Conservation (phyloP, 2,888 invertebrate species). For the Magallana nippona region DNA sequence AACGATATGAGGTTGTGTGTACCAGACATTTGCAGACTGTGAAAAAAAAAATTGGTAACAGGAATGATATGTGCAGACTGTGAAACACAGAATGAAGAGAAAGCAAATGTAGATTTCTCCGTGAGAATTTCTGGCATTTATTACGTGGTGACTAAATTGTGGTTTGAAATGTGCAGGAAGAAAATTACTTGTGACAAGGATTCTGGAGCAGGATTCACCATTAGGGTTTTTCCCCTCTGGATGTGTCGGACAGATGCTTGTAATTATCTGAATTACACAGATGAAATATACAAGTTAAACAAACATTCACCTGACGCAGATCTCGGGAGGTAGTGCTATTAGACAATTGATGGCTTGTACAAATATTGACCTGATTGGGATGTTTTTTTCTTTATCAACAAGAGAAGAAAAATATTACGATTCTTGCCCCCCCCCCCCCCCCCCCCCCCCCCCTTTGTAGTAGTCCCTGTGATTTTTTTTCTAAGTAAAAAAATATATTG, state of each 20-base stretch:
- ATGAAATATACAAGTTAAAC: constrained; percentile 11
- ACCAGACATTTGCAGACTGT: constrained; percentile 20
- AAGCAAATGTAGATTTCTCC: constrained; percentile 7
- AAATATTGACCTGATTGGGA: not conserved
- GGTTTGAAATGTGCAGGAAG: constrained; percentile 24
- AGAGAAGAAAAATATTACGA: not conserved
- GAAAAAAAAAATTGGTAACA: too few species aligned
- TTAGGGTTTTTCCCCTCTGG: constrained; percentile 2
- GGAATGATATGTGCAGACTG: not conserved
- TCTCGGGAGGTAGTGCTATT: constrained; percentile 13
- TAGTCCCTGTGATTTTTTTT: constrained; percentile 30
- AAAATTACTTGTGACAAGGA: constrained; percentile 16
- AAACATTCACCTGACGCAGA: constrained; percentile 39
- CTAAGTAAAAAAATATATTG: not conserved
- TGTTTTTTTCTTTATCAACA: not conserved
- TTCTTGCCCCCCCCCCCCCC: constrained; percentile 13
- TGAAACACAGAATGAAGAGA: not conserved
- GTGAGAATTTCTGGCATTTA: constrained; percentile 33
- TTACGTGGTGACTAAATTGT: constrained; percentile 18
- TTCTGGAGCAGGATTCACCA: not conserved
- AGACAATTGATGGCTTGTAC: constrained; percentile 1
- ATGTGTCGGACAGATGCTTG: constrained; percentile 41
- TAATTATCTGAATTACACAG: constrained; percentile 35
- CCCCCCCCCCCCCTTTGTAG: not conserved
- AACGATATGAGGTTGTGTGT: constrained; percentile 24